These are phyloP conservation scores for Rutpela maculata DNA, from an alignment of 2,888 invertebrate genomes.

Conservation along the genomic window DNA sequence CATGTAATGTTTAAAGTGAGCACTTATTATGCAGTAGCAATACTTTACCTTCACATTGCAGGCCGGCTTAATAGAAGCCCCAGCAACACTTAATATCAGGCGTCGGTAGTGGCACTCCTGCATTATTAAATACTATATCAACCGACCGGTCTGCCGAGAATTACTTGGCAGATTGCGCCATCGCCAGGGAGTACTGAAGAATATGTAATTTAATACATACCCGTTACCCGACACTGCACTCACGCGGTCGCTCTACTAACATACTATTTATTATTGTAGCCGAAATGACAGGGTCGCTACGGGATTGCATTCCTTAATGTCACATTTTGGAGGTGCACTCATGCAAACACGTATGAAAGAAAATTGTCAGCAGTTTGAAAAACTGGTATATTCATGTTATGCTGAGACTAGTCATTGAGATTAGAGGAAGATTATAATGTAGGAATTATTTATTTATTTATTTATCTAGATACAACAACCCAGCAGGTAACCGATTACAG, in stretches of 20 bases:
- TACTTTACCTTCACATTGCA: constrained; percentile 53
- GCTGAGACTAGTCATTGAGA: not conserved
- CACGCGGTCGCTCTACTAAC: constrained; percentile 7
- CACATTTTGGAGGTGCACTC: not conserved
- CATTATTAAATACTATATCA: constrained; percentile 60
- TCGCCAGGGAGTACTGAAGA: constrained; percentile 46
- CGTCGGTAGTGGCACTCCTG: constrained; percentile 52
- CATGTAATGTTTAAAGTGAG: constrained; percentile 46
- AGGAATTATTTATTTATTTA: too few relatives aligned
- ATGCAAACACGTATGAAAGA: not conserved
- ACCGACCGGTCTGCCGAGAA: constrained; percentile 52
- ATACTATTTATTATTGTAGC: constrained; percentile 5
- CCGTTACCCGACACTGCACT: constrained; percentile 2
- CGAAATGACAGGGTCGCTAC: not conserved
- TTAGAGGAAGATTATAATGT: too few relatives aligned
- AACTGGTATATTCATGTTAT: not conserved
- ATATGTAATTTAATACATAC: constrained; percentile 47
- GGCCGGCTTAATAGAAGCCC: constrained; percentile 52
- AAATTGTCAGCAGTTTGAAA: not conserved
- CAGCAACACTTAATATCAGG: constrained; percentile 57
- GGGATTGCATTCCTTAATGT: not conserved
- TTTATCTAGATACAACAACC: too few relatives aligned
- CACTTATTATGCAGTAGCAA: constrained; percentile 55
- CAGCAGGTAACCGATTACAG: too few relatives aligned
- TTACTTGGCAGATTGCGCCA: constrained; percentile 52